phyloP scores from a whole-genome alignment of 2,113 vertebrate genomes.

The Microcebus griseorufus region DNA sequence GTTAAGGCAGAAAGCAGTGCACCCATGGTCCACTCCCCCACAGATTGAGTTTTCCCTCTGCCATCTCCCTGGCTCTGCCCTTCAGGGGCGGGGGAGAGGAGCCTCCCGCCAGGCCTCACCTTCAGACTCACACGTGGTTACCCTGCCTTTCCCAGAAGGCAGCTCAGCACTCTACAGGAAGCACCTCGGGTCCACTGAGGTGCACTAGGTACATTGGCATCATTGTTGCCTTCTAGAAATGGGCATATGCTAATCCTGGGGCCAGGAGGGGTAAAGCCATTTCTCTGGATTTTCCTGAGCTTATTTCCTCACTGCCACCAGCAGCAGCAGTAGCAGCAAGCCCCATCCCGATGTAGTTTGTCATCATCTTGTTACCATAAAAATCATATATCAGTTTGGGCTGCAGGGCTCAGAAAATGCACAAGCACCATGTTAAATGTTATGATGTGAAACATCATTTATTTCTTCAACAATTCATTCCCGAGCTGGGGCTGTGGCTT shows the following conservation, averaged over 20 bases:
- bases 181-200: not conserved
- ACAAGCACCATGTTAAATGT: slow-evolving; percentile 82
- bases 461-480: slow-evolving; percentile 85
- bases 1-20: not conserved
- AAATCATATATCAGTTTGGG: slow-evolving; percentile 79
- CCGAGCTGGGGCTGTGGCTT: slow-evolving; percentile 75
- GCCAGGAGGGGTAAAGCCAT: not conserved
- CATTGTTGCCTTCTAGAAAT: not conserved
- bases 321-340: slow-evolving; percentile 34
- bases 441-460: slow-evolving; percentile 84
- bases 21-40: not conserved
- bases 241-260: not conserved
- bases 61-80: not conserved
- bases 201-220: not conserved
- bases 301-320: slow-evolving; percentile 1
- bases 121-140: not conserved
- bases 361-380: slow-evolving; percentile 79
- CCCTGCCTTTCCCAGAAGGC: not conserved
- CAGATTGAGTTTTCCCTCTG: not conserved
- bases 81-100: not conserved
- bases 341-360: slow-evolving; percentile 65
- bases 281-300: not conserved
- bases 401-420: slow-evolving; percentile 76
- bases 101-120: not conserved
- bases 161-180: not conserved